A percentile compares a stretch with the other conserved stretches of the same genome.
These are phyloP conservation scores for Drosophila nr. fundita DNA, from an alignment of 2,888 invertebrate genomes.

Conservation along the genomic window DNA sequence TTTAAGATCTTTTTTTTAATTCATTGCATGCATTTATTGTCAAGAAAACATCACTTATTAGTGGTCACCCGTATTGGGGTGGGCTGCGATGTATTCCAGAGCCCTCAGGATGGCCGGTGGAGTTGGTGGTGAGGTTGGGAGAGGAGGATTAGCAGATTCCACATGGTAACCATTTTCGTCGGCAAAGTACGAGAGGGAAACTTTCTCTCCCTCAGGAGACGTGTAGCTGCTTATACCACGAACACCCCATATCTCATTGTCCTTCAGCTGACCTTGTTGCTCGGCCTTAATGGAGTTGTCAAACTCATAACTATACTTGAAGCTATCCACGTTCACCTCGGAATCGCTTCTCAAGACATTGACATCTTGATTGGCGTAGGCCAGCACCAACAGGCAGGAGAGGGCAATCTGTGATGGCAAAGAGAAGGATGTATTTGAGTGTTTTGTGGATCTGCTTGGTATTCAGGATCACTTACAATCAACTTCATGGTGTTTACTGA, in stretches of 20 bases:
- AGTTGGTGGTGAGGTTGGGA: slow-evolving; percentile 78
- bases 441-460: too few relatives aligned
- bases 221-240: slow-evolving; percentile 36
- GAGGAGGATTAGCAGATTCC: slow-evolving; percentile 62
- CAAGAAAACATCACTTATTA: slow-evolving; percentile 40
- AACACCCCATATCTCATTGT: slow-evolving; percentile 51
- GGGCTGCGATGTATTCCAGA: slow-evolving; percentile 59
- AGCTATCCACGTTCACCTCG: slow-evolving; percentile 66
- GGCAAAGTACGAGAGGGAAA: slow-evolving; percentile 63
- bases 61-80: slow-evolving; percentile 36
- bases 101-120: slow-evolving; percentile 64
- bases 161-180: slow-evolving; percentile 75
- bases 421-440: not conserved
- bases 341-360: slow-evolving; percentile 46
- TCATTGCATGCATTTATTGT: slow-evolving; percentile 38
- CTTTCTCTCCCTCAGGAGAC: slow-evolving; percentile 75
- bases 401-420: slow-evolving; percentile 68
- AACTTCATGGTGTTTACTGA: slow-evolving; percentile 64
- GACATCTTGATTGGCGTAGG: slow-evolving; percentile 63
- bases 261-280: slow-evolving; percentile 37
- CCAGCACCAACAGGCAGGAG: slow-evolving; percentile 76
- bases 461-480: slow-evolving; percentile 55
- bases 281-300: not conserved
- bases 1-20: not conserved
- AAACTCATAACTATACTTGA: slow-evolving; percentile 37